Percentiles rank a stretch among this genome's conserved stretches.
These are phyloP conservation scores for Crocodylus rhombifer DNA, from an alignment of 2,797 vertebrate genomes.

Conservation along the genomic window DNA sequence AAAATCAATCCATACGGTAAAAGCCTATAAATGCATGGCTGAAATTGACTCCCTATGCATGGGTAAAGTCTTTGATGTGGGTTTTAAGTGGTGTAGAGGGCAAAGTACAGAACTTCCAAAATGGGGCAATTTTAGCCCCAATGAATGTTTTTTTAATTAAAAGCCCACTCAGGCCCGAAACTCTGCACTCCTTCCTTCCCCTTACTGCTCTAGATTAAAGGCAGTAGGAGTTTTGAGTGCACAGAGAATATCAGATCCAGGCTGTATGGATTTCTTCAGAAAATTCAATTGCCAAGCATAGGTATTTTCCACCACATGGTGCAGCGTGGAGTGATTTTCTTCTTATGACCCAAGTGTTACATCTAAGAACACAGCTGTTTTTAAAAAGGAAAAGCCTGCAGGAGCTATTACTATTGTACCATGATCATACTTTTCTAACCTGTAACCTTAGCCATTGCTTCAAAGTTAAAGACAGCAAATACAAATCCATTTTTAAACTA, in stretches of 20 bases:
- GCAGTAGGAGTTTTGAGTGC: background rate
- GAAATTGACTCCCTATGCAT: background rate
- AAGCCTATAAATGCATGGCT: background rate
- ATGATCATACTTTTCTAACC: background rate
- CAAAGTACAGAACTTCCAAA: background rate
- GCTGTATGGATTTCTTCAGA: too few relatives aligned
- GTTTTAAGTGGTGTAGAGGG: background rate
- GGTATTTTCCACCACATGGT: background rate
- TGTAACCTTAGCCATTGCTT: constrained; percentile 22
- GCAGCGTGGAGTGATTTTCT: background rate
- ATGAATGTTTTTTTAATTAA: background rate
- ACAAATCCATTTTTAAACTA: constrained; percentile 28
- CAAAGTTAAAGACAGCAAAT: constrained; percentile 49
- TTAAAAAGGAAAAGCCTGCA: constrained; percentile 28
- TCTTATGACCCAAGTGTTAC: background rate
- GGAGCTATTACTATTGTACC: background rate
- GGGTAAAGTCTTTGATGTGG: background rate
- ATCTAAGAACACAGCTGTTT: constrained; percentile 33
- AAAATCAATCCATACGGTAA: background rate
- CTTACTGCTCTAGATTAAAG: background rate
- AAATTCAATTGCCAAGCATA: background rate
- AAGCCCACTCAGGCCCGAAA: background rate
- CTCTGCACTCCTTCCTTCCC: background rate
- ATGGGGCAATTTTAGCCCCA: background rate
- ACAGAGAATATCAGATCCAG: background rate